Conservation (phyloP, 2,113 vertebrate genomes). For the Pelusios castaneus region DNA sequence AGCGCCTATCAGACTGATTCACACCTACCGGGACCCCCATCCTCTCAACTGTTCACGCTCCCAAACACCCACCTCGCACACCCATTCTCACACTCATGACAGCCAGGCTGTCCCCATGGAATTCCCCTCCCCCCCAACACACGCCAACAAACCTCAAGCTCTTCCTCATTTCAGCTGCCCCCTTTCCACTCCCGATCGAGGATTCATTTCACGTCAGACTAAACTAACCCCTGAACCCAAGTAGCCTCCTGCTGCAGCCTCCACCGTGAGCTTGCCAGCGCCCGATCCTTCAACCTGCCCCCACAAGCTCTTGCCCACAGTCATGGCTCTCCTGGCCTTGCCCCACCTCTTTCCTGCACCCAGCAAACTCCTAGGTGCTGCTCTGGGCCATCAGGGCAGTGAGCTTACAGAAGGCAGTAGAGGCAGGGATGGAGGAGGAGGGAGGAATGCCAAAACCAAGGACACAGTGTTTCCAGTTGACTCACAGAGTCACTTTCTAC, state of each 20-base stretch:
- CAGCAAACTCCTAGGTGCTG: neutral
- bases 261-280: neutral
- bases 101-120: neutral
- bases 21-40: neutral
- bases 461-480: rapidly evolving
- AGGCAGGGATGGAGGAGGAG: neutral
- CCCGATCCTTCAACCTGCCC: neutral
- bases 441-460: neutral
- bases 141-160: neutral
- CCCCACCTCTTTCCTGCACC: neutral
- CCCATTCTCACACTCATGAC: neutral
- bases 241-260: neutral
- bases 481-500: rapidly evolving
- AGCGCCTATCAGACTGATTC: neutral
- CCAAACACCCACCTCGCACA: neutral
- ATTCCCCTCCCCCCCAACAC: neutral
- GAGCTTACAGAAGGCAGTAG: neutral
- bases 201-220: neutral
- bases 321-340: neutral
- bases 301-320: neutral
- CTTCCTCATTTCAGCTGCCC: neutral
- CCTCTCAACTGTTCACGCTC: neutral
- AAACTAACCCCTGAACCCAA: neutral
- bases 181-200: neutral
- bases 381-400: neutral